Conservation (phyloP, 2,113 vertebrate genomes). For the Gavia stellata region DNA sequence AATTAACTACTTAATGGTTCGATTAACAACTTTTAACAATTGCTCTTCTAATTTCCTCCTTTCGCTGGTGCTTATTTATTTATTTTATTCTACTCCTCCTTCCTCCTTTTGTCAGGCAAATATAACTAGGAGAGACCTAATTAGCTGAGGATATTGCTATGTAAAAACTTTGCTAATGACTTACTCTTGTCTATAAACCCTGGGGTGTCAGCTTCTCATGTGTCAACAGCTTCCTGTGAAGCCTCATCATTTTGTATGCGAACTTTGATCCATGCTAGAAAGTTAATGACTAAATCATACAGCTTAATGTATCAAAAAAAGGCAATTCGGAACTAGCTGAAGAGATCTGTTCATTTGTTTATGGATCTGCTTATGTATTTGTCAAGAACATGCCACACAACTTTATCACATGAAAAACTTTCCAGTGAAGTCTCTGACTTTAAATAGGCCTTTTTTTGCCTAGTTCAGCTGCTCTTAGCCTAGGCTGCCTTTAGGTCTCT, state of each 20-base stretch:
- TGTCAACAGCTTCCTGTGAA: background rate
- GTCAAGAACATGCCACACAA: background rate
- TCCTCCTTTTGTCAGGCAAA: conserved; percentile 37
- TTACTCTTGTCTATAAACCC: background rate
- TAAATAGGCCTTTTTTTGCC: background rate
- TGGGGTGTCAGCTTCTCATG: background rate
- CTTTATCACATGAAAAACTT: background rate
- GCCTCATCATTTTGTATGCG: background rate
- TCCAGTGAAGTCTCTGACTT: background rate
- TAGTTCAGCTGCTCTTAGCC: background rate
- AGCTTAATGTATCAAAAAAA: conserved; percentile 26
- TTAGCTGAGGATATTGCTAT: conserved; percentile 41
- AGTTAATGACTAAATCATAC: conserved; percentile 28
- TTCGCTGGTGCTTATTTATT: conserved; percentile 46
- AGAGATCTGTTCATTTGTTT: background rate
- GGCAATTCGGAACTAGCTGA: background rate
- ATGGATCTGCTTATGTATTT: background rate
- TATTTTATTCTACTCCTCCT: conserved; percentile 37
- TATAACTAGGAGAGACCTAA: conserved; percentile 43
- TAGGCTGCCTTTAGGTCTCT: background rate
- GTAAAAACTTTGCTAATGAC: conserved; percentile 7
- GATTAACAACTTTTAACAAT: conserved; percentile 52
- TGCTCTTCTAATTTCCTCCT: conserved; percentile 46
- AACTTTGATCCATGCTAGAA: conserved; percentile 32
- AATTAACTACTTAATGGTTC: conserved; percentile 60